phyloP scores from a whole-genome alignment of 2,888 invertebrate genomes.

The Orthosia gothica region DNA sequence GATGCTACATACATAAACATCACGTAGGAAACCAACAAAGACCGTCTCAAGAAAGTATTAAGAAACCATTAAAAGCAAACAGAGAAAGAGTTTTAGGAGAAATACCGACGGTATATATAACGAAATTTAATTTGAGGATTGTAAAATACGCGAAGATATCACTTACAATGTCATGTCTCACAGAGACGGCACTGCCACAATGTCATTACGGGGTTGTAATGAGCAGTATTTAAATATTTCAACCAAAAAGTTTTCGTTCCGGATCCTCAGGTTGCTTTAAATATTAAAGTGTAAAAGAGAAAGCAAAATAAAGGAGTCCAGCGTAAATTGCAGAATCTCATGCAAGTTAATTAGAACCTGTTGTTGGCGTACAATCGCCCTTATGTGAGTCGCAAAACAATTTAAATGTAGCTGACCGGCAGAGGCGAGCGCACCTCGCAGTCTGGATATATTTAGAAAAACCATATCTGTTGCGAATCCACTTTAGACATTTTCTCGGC shows the following conservation, averaged over 20 bases:
- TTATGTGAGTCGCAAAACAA: slow-evolving; percentile 46
- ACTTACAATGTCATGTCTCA: slow-evolving; percentile 23
- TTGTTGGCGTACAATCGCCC: slow-evolving; percentile 37
- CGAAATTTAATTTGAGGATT: slow-evolving; percentile 28
- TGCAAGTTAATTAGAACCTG: slow-evolving; percentile 59
- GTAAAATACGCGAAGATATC: slow-evolving; percentile 31
- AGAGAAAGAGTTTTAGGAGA: slow-evolving; percentile 21
- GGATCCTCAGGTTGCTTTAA: slow-evolving; percentile 46
- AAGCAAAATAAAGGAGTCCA: slow-evolving; percentile 49
- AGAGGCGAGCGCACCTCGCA: background rate
- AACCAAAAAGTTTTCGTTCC: slow-evolving; percentile 35
- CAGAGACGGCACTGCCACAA: slow-evolving; percentile 4
- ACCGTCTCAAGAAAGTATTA: slow-evolving; percentile 29
- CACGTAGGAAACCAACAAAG: background rate
- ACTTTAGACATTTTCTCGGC: slow-evolving; percentile 46
- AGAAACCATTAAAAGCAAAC: slow-evolving; percentile 36
- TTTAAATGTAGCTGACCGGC: slow-evolving; percentile 24
- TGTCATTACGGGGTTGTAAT: slow-evolving; percentile 41
- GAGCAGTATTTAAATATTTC: slow-evolving; percentile 39
- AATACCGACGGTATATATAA: slow-evolving; percentile 21
- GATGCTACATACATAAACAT: slow-evolving; percentile 21
- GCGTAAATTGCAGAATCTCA: slow-evolving; percentile 55
- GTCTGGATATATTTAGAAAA: slow-evolving; percentile 44
- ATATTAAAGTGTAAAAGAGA: slow-evolving; percentile 57
- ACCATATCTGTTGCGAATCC: slow-evolving; percentile 44